These are phyloP conservation scores for Galaxias olidus DNA, from an alignment of 2,797 vertebrate genomes.

Conservation along the genomic window DNA sequence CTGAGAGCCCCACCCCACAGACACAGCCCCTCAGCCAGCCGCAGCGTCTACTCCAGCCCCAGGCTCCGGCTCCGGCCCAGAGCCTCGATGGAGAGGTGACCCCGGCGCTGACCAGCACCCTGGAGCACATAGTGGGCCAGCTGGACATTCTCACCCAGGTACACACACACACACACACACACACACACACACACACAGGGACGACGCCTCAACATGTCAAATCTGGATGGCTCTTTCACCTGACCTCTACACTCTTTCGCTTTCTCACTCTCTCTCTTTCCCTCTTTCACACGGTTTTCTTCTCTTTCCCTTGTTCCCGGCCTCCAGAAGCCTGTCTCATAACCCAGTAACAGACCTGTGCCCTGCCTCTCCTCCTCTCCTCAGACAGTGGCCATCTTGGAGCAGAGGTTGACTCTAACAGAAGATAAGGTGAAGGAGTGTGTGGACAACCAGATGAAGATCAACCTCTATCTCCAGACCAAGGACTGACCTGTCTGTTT, in stretches of 20 bases:
- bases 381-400: constrained; percentile 82
- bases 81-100: constrained; percentile 55
- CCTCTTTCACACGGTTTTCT: neutral
- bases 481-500: neutral
- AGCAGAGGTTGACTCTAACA: constrained; percentile 89
- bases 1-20: constrained; percentile 48
- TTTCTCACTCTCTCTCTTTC: neutral
- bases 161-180: constrained; percentile 38
- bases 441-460: constrained; percentile 88
- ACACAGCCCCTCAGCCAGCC: constrained; percentile 39
- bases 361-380: neutral
- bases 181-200: neutral
- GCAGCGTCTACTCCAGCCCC: constrained; percentile 16
- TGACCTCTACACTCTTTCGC: too few species aligned
- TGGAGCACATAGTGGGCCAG: constrained; percentile 90
- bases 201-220: too few species aligned
- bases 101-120: constrained; percentile 75
- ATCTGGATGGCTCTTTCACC: too few species aligned
- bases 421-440: constrained; percentile 96
- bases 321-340: neutral
- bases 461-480: constrained; percentile 71
- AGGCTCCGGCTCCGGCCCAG: constrained; percentile 24
- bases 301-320: neutral
- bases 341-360: neutral
- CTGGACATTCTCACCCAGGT: constrained; percentile 96